A percentile compares a stretch with the other conserved stretches of the same genome.
Conservation (phyloP, 2,797 vertebrate genomes). For the Pipistrellus kuhlii region DNA sequence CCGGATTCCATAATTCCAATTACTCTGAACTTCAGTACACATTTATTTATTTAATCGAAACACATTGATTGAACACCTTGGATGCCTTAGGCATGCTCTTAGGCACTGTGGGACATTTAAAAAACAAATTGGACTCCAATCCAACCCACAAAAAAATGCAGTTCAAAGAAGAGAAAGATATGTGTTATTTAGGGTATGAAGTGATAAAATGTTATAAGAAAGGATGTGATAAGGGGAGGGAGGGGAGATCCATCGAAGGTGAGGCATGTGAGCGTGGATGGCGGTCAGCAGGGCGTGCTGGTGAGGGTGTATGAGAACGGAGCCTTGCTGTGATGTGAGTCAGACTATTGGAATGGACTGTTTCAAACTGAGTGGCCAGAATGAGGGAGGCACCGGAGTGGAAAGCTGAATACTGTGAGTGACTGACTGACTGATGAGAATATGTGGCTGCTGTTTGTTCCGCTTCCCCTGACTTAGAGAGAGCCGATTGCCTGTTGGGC, state of each 20-base stretch:
- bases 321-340: background rate
- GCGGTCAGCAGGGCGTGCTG: background rate
- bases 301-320: accelerated
- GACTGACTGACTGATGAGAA: conserved; percentile 15
- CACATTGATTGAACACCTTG: background rate
- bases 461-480: background rate
- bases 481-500: background rate
- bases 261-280: background rate
- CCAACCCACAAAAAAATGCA: background rate
- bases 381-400: background rate
- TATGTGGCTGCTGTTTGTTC: background rate
- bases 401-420: background rate
- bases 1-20: background rate
- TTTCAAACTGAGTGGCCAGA: background rate
- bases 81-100: background rate
- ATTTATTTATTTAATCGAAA: background rate
- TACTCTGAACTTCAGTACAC: conserved; percentile 26
- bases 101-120: background rate
- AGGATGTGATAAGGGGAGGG: background rate
- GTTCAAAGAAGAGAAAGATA: background rate
- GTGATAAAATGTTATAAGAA: background rate
- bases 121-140: background rate
- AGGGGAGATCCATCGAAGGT: background rate
- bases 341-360: background rate
- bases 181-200: background rate